phyloP scores from a whole-genome alignment of 2,113 vertebrate species.

The Prinia subflava region DNA sequence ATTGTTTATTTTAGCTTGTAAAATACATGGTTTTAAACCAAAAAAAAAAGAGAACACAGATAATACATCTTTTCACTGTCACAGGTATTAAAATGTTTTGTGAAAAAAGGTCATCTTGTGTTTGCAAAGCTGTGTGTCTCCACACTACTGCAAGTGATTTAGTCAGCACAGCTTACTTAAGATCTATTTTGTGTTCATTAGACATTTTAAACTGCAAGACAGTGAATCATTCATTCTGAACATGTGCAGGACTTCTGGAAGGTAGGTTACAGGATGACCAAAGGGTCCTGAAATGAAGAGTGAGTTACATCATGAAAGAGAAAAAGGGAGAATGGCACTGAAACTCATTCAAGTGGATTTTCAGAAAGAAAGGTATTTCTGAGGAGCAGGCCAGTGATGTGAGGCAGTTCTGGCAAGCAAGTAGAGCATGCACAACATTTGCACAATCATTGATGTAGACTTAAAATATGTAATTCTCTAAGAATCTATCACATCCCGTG shows the following conservation, averaged over 20 bases:
- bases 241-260: not conserved
- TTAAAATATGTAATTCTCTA: not conserved
- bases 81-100: not conserved
- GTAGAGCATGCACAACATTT: fast-evolving
- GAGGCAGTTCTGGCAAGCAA: not conserved
- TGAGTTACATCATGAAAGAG: not conserved
- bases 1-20: not conserved
- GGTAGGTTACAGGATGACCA: not conserved
- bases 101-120: not conserved
- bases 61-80: not conserved
- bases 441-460: not conserved
- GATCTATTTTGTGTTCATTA: not conserved
- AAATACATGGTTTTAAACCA: not conserved
- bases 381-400: not conserved
- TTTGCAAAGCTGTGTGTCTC: not conserved
- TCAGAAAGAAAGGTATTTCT: not conserved
- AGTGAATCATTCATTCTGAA: not conserved
- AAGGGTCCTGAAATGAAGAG: not conserved
- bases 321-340: not conserved
- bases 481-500: not conserved
- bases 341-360: not conserved
- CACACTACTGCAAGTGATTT: not conserved
- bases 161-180: not conserved
- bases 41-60: not conserved
- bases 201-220: not conserved